These are phyloP conservation scores for Eriocheir sinensis DNA, from an alignment of 1,140 invertebrate genomes.

Conservation along the genomic window DNA sequence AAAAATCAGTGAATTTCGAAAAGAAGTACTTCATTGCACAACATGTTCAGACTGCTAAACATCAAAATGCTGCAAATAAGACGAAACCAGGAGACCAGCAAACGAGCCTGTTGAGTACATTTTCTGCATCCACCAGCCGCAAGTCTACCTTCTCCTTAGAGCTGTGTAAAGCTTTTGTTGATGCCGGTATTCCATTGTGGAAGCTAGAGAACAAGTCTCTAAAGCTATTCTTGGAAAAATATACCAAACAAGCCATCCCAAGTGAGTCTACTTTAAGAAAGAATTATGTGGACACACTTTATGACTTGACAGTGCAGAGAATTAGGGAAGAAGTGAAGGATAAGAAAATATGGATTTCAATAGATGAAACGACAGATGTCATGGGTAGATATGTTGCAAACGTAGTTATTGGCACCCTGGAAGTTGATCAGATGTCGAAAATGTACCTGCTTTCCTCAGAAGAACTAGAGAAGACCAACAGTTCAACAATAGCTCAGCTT, in stretches of 20 bases:
- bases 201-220: conserved; percentile 24
- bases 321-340: conserved; percentile 3
- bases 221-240: conserved; percentile 13
- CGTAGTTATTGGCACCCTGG: conserved; percentile 61
- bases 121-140: not conserved
- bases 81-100: not conserved
- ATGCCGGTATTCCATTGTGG: conserved; percentile 25
- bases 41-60: conserved; percentile 36
- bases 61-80: not conserved
- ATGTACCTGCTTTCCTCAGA: conserved; percentile 60
- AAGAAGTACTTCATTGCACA: conserved; percentile 16
- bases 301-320: conserved; percentile 23
- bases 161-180: conserved; percentile 35
- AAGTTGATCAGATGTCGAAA: conserved; percentile 30
- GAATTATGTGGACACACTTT: conserved; percentile 42
- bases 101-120: conserved; percentile 2
- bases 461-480: conserved; percentile 53
- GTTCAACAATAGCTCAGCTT: conserved; percentile 56
- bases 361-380: conserved; percentile 76
- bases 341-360: conserved; percentile 68
- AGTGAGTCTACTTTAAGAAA: conserved; percentile 30
- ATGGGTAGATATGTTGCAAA: conserved; percentile 67
- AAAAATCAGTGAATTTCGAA: conserved; percentile 25
- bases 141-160: conserved; percentile 42
- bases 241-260: not conserved